phyloP scores from a whole-genome alignment of 2,797 vertebrate genomes.

The Semaprochilodus insignis region DNA sequence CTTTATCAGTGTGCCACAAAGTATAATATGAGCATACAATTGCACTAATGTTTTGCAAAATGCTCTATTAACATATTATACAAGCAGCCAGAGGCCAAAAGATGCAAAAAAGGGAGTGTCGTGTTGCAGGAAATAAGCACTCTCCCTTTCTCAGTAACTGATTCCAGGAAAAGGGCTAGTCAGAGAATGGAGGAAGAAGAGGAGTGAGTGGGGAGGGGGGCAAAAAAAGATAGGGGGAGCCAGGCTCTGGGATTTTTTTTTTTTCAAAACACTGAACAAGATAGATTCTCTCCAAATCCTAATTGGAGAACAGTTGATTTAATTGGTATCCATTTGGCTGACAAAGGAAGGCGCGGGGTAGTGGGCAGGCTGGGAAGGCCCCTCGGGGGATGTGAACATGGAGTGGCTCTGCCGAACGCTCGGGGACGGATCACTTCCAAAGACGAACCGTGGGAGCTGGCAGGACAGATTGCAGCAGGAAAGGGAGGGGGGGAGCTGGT shows the following conservation, averaged over 20 bases:
- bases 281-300: conserved; percentile 95
- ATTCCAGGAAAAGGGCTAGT: conserved; percentile 84
- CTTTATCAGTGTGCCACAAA: conserved; percentile 9
- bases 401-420: conserved; percentile 87
- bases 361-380: conserved; percentile 90
- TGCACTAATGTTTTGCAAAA: conserved; percentile 76
- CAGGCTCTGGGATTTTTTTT: conserved; percentile 82
- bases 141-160: conserved; percentile 87
- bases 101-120: conserved; percentile 80
- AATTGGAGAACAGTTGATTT: conserved; percentile 99
- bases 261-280: conserved; percentile 84
- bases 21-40: conserved; percentile 65
- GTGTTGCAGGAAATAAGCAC: conserved; percentile 91
- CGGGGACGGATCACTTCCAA: conserved; percentile 95
- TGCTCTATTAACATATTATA: conserved; percentile 84
- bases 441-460: conserved; percentile 92
- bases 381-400: conserved; percentile 94
- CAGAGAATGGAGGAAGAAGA: conserved; percentile 49
- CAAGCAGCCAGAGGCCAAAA: conserved; percentile 80
- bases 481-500: conserved; percentile 48
- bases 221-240: conserved; percentile 72
- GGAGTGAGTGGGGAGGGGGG: conserved; percentile 62
- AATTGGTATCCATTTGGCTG: conserved; percentile 98
- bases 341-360: conserved; percentile 91
- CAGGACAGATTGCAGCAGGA: conserved; percentile 80